Percentiles rank a stretch among this genome's conserved stretches.
Conservation (phyloP, 2,113 vertebrate genomes). For the Morone saxatilis region DNA sequence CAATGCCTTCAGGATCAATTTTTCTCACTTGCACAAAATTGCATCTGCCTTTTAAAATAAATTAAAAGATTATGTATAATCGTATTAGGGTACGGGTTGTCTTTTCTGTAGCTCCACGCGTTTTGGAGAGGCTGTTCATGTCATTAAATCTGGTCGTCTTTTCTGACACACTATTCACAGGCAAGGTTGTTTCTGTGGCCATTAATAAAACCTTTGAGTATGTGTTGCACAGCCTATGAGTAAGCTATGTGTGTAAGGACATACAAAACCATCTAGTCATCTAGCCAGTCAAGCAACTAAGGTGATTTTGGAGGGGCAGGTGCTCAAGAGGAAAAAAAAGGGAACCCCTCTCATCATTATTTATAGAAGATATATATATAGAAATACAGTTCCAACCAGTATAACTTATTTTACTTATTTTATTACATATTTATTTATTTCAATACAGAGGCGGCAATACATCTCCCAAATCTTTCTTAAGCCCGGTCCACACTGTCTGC, state of each 20-base stretch:
- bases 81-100: slow-evolving; percentile 62
- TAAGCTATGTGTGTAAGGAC: neutral
- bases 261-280: neutral
- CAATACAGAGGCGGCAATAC: too few species aligned
- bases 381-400: too few species aligned
- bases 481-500: too few species aligned
- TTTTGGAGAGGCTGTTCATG: slow-evolving; percentile 37
- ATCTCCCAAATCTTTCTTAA: too few species aligned
- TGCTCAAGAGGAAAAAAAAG: too few species aligned
- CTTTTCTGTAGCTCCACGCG: slow-evolving; percentile 51
- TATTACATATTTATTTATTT: too few species aligned
- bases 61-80: slow-evolving; percentile 73
- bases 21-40: slow-evolving; percentile 68
- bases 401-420: too few species aligned
- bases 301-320: too few species aligned
- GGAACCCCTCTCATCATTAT: too few species aligned
- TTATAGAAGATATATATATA: too few species aligned
- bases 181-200: neutral
- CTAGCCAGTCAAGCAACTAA: neutral
- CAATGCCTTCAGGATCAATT: slow-evolving; percentile 65
- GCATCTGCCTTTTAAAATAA: slow-evolving; percentile 70
- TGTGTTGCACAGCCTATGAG: neutral
- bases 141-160: slow-evolving; percentile 7
- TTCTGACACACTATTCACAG: slow-evolving; percentile 27
- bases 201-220: slow-evolving; percentile 22